These are phyloP conservation scores for Octodonta nipae DNA, from an alignment of 2,888 invertebrate species.

Conservation along the genomic window DNA sequence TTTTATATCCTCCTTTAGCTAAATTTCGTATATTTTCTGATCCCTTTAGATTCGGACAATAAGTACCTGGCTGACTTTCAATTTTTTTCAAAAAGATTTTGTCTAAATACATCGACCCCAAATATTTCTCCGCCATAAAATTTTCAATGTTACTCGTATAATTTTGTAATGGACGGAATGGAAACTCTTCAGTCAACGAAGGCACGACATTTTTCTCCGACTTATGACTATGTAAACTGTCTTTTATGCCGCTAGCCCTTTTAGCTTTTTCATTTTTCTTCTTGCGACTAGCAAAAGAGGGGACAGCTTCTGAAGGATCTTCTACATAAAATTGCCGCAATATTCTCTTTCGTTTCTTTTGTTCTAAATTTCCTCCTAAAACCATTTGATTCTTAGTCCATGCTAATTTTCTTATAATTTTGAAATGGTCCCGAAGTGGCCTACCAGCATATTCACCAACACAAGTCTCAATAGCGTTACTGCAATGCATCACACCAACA, in stretches of 20 bases:
- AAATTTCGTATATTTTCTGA: conserved; percentile 24
- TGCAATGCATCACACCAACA: conserved; percentile 34
- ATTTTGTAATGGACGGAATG: conserved; percentile 30
- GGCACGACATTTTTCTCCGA: conserved; percentile 24
- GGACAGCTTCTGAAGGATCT: no score
- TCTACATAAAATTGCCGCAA: no score
- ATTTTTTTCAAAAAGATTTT: conserved; percentile 33
- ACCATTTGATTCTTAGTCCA: conserved; percentile 31
- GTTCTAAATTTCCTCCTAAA: no score
- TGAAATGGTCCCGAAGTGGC: conserved; percentile 32
- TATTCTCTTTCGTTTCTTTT: no score
- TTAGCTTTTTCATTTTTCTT: no score
- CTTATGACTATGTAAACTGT: conserved; percentile 26
- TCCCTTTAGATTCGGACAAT: conserved; percentile 30
- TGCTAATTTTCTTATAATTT: conserved; percentile 31
- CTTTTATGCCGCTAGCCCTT: conserved; percentile 19
- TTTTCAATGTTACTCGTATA: conserved; percentile 32
- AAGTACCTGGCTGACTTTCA: conserved; percentile 24
- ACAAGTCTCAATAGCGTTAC: conserved; percentile 33
- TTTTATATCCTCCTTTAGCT: conserved; percentile 26
- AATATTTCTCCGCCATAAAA: conserved; percentile 35
- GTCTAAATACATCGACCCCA: conserved; percentile 35
- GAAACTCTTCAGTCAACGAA: conserved; percentile 21
- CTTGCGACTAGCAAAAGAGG: no score
- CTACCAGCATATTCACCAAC: conserved; percentile 31